phyloP scores from a whole-genome alignment of 1,140 invertebrate species.

The Branchinecta lynchi region DNA sequence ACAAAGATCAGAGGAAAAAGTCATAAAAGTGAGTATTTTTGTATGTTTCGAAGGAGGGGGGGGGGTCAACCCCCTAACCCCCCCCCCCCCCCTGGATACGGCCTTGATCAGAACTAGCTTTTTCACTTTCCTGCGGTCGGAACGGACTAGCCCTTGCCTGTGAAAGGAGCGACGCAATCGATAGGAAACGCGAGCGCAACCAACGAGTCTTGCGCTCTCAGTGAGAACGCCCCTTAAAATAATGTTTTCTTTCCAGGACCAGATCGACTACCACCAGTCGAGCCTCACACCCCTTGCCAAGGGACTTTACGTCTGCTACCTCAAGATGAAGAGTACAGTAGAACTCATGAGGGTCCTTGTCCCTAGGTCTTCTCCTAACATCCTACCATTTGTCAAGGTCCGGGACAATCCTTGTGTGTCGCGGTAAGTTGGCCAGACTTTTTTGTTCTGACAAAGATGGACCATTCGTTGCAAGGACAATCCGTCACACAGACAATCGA shows the following conservation, averaged over 20 bases:
- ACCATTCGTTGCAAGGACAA: too few species aligned
- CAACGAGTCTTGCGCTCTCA: too few species aligned
- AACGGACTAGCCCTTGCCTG: too few species aligned
- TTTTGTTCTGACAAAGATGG: too few species aligned
- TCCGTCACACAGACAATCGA: too few species aligned
- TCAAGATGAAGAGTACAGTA: conserved; percentile 87
- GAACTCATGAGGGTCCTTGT: conserved; percentile 87
- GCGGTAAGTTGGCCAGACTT: conserved; percentile 44
- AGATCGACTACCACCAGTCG: conserved; percentile 79
- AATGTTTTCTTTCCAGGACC: conserved; percentile 42
- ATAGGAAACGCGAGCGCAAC: not conserved
- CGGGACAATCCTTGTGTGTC: conserved; percentile 89
- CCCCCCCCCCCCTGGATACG: too few species aligned
- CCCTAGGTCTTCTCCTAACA: conserved; percentile 72
- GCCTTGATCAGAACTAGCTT: conserved; percentile 9
- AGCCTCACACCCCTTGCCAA: conserved; percentile 59
- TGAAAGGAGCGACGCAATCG: not conserved
- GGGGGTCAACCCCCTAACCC: too few species aligned
- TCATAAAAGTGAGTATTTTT: too few species aligned
- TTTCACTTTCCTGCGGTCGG: too few species aligned
- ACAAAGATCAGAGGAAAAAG: too few species aligned
- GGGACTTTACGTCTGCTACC: conserved; percentile 83
- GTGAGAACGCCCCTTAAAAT: not conserved
- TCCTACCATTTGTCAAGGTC: conserved; percentile 78
- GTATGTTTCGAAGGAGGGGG: too few species aligned